Evolutionary conservation across 2,888 invertebrate species (phyloP).

Genomic region (Leptogaster cylindrica): DNA sequence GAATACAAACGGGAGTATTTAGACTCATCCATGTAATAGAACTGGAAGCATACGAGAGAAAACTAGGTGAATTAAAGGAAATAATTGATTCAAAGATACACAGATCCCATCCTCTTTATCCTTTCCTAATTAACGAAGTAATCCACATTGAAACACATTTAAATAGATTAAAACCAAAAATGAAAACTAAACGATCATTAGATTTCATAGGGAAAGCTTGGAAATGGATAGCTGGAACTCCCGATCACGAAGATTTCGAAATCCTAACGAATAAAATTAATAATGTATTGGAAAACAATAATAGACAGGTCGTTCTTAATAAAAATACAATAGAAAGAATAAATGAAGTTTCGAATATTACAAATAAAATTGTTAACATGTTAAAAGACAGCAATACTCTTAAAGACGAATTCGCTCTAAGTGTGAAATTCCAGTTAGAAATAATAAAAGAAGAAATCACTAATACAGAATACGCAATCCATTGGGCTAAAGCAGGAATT

Average conservation of each 20-base stretch:
- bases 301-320: conserved; percentile 7
- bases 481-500: conserved; percentile 46
- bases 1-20: conserved; percentile 39
- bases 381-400: conserved; percentile 11
- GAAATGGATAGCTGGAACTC: conserved; percentile 34
- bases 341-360: conserved; percentile 9
- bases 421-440: conserved; percentile 2
- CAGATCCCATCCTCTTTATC: conserved; percentile 28
- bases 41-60: conserved; percentile 15
- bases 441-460: conserved; percentile 8
- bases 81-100: conserved; percentile 17
- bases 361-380: not conserved
- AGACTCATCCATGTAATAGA: conserved; percentile 43
- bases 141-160: not conserved
- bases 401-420: not conserved
- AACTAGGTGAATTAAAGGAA: conserved; percentile 24
- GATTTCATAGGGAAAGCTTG: conserved; percentile 40
- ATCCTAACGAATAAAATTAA: conserved; percentile 30
- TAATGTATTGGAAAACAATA: not conserved
- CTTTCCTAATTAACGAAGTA: conserved; percentile 33
- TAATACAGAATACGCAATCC: conserved; percentile 39
- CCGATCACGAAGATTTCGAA: conserved; percentile 42
- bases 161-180: conserved; percentile 31
- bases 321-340: not conserved
- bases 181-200: conserved; percentile 35